Base-by-base conservation (phyloP, 2,888 invertebrate genomes). In the Eupelmus urozonus region DNA sequence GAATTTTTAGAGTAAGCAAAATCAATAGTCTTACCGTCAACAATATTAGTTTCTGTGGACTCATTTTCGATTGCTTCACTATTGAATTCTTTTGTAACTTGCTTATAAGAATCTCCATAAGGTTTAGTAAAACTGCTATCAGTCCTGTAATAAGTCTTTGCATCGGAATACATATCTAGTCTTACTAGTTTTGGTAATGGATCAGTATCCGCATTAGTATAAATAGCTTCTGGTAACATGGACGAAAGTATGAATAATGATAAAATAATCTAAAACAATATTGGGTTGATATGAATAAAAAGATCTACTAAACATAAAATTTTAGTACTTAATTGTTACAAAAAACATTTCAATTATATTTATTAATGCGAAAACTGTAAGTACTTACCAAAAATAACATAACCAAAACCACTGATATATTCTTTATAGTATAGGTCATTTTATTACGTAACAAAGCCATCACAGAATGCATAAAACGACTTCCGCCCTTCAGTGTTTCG, bases 361-460 rank as follows among this genome's bases (percentile, higher is more conserved):
- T n/a, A 34, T 34, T 34, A 9, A 34, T 34, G 3, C 34, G 9
- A 34, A 34, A 34, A 34, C 34, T 5, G 3, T 34, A 34, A 34
- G 3, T 34, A 9, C 18, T 53, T 65, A 80, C 80, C 63, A 75
- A 66, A 25, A 69, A 2, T 5, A 80, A 16, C 71, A 69, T 78
- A 9, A 76, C 25, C 0, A 88, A 67, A 29, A 86, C 78, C 1
- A 81, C 82, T 20, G 85, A 79, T 40, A 86, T 80, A 83, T 89
- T 90, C 76, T 89, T 88, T 1, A 72, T 81, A 0, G 88, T 86
- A 63, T 88, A 90, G 1, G 83, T 81, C 0, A 86, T 65, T 83
- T 90, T 90, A 82, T 90, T 91, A 0, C 78, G 60, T 1, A 90
- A 78, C n/a, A 90, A 83, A 18, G 89, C 90, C 25, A 63, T 80